Conservation (phyloP, 2,888 invertebrate genomes). For the Sarcophaga subvicina region DNA sequence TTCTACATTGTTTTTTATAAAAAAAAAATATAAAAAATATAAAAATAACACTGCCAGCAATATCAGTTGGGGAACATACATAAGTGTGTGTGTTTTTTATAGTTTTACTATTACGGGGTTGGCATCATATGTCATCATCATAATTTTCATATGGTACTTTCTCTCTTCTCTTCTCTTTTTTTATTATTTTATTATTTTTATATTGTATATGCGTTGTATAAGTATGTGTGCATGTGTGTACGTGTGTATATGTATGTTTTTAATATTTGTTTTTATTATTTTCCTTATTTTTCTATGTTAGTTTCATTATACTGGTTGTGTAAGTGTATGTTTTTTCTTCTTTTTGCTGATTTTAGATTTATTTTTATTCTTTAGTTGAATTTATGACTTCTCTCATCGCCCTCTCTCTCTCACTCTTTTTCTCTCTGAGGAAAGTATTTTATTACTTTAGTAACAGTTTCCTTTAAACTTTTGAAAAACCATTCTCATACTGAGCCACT, state of each 20-base stretch:
- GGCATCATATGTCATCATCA: slow-evolving; percentile 70
- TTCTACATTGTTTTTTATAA: slow-evolving; percentile 44
- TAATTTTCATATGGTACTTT: slow-evolving; percentile 60
- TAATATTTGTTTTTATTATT: slow-evolving; percentile 5
- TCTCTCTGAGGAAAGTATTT: slow-evolving; percentile 48
- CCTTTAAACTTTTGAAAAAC: slow-evolving; percentile 55
- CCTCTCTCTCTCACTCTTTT: not conserved
- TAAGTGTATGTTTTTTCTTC: slow-evolving; percentile 12
- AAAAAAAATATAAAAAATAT: too few species aligned
- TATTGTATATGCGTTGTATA: not conserved
- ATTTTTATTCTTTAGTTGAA: slow-evolving; percentile 18
- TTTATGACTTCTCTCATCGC: not conserved
- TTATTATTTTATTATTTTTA: slow-evolving; percentile 18
- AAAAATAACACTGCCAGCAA: too few species aligned
- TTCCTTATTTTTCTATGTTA: slow-evolving; percentile 13
- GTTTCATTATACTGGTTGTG: slow-evolving; percentile 5
- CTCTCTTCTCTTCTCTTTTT: not conserved
- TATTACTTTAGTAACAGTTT: slow-evolving; percentile 67
- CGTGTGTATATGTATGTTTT: too few species aligned
- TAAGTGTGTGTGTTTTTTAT: slow-evolving; percentile 29
- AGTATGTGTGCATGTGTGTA: not conserved
- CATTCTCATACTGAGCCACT: slow-evolving; percentile 1
- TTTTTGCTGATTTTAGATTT: slow-evolving; percentile 20
- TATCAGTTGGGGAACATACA: not conserved
- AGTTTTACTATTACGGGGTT: slow-evolving; percentile 48